These are phyloP conservation scores for Diarsia dahlii DNA, from an alignment of 2,888 invertebrate species.

Conservation along the genomic window DNA sequence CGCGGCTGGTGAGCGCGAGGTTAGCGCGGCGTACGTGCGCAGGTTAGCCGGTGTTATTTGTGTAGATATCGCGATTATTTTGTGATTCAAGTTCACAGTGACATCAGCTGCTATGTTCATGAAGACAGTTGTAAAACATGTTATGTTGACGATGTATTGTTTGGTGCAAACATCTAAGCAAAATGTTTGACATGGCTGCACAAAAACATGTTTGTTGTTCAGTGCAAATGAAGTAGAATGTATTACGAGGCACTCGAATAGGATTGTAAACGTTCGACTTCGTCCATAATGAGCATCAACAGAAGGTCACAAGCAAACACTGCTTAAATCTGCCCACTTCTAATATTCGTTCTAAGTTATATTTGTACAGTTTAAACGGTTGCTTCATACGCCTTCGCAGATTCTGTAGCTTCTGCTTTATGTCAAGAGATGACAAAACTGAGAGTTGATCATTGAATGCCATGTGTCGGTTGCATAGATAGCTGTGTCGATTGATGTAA, in stretches of 20 bases:
- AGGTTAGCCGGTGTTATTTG: conserved; percentile 55
- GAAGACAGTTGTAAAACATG: conserved; percentile 56
- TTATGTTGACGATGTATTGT: conserved; percentile 37
- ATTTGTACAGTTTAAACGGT: conserved; percentile 38
- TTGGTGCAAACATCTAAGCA: conserved; percentile 39
- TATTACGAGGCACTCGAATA: conserved; percentile 41
- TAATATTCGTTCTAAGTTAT: conserved; percentile 45
- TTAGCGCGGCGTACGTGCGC: conserved; percentile 41
- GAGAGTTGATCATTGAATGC: conserved; percentile 19
- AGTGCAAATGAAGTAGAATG: conserved; percentile 41
- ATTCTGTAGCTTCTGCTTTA: conserved; percentile 26
- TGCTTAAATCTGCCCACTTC: conserved; percentile 51
- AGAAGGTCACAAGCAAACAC: conserved; percentile 61
- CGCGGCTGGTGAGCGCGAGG: conserved; percentile 46
- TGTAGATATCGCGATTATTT: conserved; percentile 66
- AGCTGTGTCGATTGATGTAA: conserved; percentile 37
- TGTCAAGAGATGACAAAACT: conserved; percentile 36
- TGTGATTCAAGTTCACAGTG: conserved; percentile 74
- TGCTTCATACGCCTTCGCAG: conserved; percentile 37
- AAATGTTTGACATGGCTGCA: conserved; percentile 39
- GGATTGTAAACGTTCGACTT: conserved; percentile 47
- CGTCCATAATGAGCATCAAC: conserved; percentile 47
- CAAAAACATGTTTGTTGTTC: conserved; percentile 28
- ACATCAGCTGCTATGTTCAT: conserved; percentile 72
- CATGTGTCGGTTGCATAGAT: conserved; percentile 38